Evolutionary conservation across 2,797 vertebrate genomes (phyloP), one percentile per base, ranked within the genome.

Genomic region (Acanthurus tractus): DNA sequence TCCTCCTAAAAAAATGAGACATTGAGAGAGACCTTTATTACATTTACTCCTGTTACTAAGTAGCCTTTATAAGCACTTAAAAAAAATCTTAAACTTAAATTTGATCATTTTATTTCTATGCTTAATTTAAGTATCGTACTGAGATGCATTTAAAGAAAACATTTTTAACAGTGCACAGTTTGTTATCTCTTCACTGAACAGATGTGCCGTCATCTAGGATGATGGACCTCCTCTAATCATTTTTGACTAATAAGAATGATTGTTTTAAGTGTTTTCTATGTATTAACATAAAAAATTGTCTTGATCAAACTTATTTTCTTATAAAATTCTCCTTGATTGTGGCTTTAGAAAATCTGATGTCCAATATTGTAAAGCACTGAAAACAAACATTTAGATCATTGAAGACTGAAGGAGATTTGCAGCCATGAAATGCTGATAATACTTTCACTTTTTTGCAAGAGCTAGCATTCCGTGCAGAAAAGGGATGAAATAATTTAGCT

Each of bases 301-400:
- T 49, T 29, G 6, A 18, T 34, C 5, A 1, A 40, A 49, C 1
- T 10, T 1, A n/a, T 34, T n/a, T 67, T 34, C 6, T 46, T 1
- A 46, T 56, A 23, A 63, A 55, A 10, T 44, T 22, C 34, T 9
- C 45, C 36, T 70, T 49, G 8, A 22, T 23, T 4, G 8, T 34
- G 2, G 8, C 36, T 18, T 29, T 34, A 2, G 5, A 18, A 20
- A 25, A 20, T 15, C 8, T 14, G 2, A 36, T 17, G 1, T 42
- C 42, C 8, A 48, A 17, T 45, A 1, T 29, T 67, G n/a, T 22
- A 6, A 10, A 53, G 18, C 11, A 17, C 15, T 15, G 11, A 63
- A 25, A 70, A 42, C 6, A n/a, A 45, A 38, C 23, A 38, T 22
- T 74, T 48, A 50, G 38, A 68, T 55, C 11, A 4, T 40, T 40